Percentiles rank a stretch among this genome's conserved stretches.
phyloP scores from a whole-genome alignment of 2,888 invertebrate species.

The Tiliacea aurago region DNA sequence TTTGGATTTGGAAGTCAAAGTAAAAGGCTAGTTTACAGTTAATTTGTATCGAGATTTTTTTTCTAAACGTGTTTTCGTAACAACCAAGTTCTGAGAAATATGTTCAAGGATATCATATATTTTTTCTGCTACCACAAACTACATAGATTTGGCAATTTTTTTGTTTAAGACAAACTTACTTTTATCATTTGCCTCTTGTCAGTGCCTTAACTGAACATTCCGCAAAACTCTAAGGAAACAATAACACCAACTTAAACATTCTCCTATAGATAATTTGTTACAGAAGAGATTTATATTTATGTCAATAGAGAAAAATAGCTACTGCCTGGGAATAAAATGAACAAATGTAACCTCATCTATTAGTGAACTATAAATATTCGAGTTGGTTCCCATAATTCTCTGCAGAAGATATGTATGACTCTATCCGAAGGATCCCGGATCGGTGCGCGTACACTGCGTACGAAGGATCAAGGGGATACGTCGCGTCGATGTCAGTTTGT shows the following conservation, averaged over 20 bases:
- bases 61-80: too few relatives aligned
- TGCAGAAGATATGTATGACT: slow-evolving; percentile 77
- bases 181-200: too few relatives aligned
- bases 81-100: too few relatives aligned
- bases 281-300: slow-evolving; percentile 67
- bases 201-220: slow-evolving; percentile 30
- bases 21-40: too few relatives aligned
- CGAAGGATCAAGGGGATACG: slow-evolving; percentile 21
- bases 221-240: slow-evolving; percentile 42
- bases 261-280: slow-evolving; percentile 57
- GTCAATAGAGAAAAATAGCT: slow-evolving; percentile 67
- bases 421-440: slow-evolving; percentile 65
- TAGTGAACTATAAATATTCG: slow-evolving; percentile 77
- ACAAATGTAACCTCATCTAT: slow-evolving; percentile 68
- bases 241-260: slow-evolving; percentile 47
- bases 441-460: slow-evolving; percentile 62
- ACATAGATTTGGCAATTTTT: too few relatives aligned
- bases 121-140: too few relatives aligned
- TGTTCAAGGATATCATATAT: too few relatives aligned
- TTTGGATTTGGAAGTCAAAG: too few relatives aligned
- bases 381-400: slow-evolving; percentile 76
- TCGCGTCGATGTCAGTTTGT: background rate
- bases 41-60: too few relatives aligned
- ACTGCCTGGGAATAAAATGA: slow-evolving; percentile 56
- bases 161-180: too few relatives aligned